These are phyloP conservation scores for Mesoclemmys tuberculata DNA, from an alignment of 2,113 vertebrate species.

Conservation along the genomic window DNA sequence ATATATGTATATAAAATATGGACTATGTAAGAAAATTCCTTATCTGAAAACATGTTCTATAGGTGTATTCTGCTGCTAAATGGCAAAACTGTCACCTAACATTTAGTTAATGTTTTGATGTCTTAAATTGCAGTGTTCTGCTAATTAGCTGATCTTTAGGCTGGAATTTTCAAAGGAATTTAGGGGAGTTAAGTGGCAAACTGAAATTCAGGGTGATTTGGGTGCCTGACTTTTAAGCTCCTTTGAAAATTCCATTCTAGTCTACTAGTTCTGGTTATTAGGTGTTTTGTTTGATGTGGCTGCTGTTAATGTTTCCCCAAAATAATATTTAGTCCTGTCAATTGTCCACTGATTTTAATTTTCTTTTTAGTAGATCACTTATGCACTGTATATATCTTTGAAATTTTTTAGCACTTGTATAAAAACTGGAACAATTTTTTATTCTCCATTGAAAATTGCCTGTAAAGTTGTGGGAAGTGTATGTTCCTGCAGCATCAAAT, in stretches of 20 bases:
- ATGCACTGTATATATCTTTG: neutral
- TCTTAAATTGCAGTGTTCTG: constrained; percentile 53
- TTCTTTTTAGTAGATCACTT: constrained; percentile 4
- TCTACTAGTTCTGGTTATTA: neutral
- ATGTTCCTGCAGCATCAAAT: neutral
- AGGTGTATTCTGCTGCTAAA: constrained; percentile 51
- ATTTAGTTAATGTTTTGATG: constrained; percentile 32
- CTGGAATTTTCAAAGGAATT: constrained; percentile 63
- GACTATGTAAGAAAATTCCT: neutral
- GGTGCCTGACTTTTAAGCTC: neutral
- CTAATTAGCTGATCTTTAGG: neutral
- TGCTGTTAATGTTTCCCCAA: constrained; percentile 15
- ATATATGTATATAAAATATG: neutral
- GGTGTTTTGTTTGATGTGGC: constrained; percentile 37
- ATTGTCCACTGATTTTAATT: neutral
- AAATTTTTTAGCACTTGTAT: constrained; percentile 47
- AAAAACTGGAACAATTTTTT: neutral
- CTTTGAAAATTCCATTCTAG: constrained; percentile 55
- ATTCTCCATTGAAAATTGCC: constrained; percentile 25
- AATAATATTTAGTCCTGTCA: neutral
- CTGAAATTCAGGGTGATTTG: neutral
- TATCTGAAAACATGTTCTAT: neutral
- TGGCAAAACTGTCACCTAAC: constrained; percentile 71
- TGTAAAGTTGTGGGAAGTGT: neutral
- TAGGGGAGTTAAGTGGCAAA: neutral